Percentiles rank a stretch among this genome's conserved stretches.
Evolutionary conservation across 2,888 invertebrate genomes (phyloP).

Genomic region (Abscondita cerata): DNA sequence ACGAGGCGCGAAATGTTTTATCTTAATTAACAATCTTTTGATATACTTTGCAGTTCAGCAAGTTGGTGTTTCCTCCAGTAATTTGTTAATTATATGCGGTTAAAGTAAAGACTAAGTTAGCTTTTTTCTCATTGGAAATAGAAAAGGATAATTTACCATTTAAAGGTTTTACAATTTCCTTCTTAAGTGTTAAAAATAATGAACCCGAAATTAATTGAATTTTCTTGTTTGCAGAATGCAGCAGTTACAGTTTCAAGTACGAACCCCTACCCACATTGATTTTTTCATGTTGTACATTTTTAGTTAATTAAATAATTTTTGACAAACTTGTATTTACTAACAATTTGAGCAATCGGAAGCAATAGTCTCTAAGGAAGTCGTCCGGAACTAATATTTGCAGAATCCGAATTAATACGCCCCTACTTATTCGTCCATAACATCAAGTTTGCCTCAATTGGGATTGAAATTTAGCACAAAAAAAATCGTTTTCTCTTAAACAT

Average conservation of each 20-base stretch:
- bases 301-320: too few species aligned
- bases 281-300: too few species aligned
- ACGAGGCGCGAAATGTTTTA: constrained; percentile 41
- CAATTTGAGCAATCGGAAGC: constrained; percentile 30
- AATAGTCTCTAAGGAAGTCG: constrained; percentile 29
- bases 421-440: constrained; percentile 23
- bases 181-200: too few species aligned
- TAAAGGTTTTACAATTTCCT: too few species aligned
- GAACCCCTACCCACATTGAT: too few species aligned
- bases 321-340: not conserved
- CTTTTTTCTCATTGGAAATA: constrained; percentile 12
- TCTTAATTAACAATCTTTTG: constrained; percentile 45
- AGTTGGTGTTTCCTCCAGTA: constrained; percentile 26
- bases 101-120: constrained; percentile 17
- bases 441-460: constrained; percentile 31
- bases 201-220: too few species aligned
- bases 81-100: constrained; percentile 30
- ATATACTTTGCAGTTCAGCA: constrained; percentile 37
- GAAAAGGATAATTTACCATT: too few species aligned
- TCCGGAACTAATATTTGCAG: constrained; percentile 35
- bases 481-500: too few species aligned
- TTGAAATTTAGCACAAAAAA: constrained; percentile 27
- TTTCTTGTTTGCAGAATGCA: too few species aligned
- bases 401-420: constrained; percentile 33
- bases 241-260: too few species aligned